Evolutionary conservation across 2,888 invertebrate species (phyloP).

Genomic region (Blomia tropicalis): DNA sequence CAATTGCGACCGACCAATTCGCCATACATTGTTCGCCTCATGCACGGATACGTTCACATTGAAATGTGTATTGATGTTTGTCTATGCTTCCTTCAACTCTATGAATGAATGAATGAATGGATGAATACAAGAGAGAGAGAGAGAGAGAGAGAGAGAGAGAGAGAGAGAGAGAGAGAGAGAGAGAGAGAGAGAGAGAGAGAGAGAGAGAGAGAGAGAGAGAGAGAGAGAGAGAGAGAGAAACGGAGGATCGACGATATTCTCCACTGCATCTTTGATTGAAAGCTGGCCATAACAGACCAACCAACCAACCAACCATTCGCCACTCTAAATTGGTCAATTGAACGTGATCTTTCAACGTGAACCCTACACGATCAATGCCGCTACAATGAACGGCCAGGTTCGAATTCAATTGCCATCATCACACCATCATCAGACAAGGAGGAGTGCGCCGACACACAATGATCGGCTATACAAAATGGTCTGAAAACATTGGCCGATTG

Average conservation of each 20-base stretch:
- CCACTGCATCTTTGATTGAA: neutral
- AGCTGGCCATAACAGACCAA: neutral
- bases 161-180: too few species aligned
- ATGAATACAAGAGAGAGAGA: too few species aligned
- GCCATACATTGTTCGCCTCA: neutral
- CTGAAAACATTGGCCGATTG: too few species aligned
- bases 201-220: too few species aligned
- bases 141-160: too few species aligned
- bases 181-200: too few species aligned
- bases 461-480: too few species aligned
- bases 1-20: neutral
- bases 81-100: neutral
- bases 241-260: too few species aligned
- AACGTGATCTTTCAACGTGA: neutral
- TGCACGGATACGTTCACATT: neutral
- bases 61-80: neutral
- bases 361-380: neutral
- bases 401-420: neutral
- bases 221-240: too few species aligned
- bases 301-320: too few species aligned
- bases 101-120: too few species aligned
- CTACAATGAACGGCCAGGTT: neutral
- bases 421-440: neutral
- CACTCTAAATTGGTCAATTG: neutral
- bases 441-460: too few species aligned